These are phyloP conservation scores for Grus americana DNA, from an alignment of 2,113 vertebrate species.

Conservation along the genomic window DNA sequence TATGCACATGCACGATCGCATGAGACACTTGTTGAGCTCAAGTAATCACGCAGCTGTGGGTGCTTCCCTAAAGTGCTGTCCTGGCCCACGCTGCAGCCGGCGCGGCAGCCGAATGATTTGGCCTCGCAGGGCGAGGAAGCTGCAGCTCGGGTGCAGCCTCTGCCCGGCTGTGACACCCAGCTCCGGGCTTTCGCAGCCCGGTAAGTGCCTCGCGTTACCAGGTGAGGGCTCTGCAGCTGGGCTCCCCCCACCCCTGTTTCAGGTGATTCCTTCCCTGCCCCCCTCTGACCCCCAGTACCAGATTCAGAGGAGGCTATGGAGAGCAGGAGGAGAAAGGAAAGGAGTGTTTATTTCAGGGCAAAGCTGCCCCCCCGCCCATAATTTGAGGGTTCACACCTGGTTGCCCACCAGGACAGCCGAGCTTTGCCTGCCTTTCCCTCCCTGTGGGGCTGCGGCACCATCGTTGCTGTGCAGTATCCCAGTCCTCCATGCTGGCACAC, in stretches of 20 bases:
- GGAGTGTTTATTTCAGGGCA: background rate
- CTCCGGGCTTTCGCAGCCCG: background rate
- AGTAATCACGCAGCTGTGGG: background rate
- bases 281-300: background rate
- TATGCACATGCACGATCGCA: background rate
- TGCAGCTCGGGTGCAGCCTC: background rate
- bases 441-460: background rate
- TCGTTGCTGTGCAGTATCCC: background rate
- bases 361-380: background rate
- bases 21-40: background rate
- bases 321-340: background rate
- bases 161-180: fast-evolving
- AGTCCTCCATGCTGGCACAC: fast-evolving
- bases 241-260: background rate
- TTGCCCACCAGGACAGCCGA: background rate
- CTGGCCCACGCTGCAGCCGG: background rate
- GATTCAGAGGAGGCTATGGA: background rate
- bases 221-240: background rate
- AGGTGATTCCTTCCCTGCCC: background rate
- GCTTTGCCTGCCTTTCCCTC: background rate
- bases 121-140: background rate
- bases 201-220: fast-evolving
- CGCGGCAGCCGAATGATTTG: fast-evolving
- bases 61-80: background rate
- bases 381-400: background rate